Percentiles rank a stretch among this genome's conserved stretches.
These are phyloP conservation scores for Euschistus heros DNA, from an alignment of 1,140 invertebrate genomes.

Conservation along the genomic window DNA sequence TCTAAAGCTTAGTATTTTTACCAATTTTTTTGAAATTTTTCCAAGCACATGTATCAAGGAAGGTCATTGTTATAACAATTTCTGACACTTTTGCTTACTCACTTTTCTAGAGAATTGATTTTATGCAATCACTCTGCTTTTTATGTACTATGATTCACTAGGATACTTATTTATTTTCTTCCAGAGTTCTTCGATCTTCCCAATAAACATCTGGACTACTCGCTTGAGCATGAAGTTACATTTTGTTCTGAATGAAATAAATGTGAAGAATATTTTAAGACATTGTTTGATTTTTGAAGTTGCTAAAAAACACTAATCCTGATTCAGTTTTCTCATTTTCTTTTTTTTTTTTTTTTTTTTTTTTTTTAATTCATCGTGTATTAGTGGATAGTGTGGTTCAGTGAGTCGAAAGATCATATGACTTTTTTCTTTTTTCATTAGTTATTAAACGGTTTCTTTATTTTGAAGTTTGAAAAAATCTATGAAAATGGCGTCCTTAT, in stretches of 20 bases:
- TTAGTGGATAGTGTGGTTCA: not conserved
- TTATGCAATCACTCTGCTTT: too few species aligned
- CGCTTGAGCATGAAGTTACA: slow-evolving; percentile 9
- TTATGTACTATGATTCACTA: too few species aligned
- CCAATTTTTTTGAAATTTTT: too few species aligned
- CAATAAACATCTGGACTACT: too few species aligned
- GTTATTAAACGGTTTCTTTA: not conserved
- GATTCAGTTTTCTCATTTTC: not conserved
- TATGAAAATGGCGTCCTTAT: slow-evolving; percentile 10
- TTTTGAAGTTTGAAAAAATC: not conserved
- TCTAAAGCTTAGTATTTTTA: too few species aligned
- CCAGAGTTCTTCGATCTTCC: too few species aligned
- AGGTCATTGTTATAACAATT: too few species aligned
- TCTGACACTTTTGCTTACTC: too few species aligned
- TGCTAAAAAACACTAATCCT: slow-evolving; percentile 9
- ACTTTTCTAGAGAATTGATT: too few species aligned
- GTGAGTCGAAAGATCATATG: not conserved
- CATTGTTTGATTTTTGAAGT: not conserved
- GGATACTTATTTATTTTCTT: too few species aligned
- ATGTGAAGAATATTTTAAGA: slow-evolving; percentile 7
- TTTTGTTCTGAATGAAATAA: not conserved
- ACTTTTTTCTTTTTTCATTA: not conserved
- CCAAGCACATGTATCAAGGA: too few species aligned
- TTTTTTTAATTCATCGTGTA: not conserved
- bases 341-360: not conserved